Base-by-base conservation (phyloP, 2,888 invertebrate genomes). In the Aleiodes alternator region DNA sequence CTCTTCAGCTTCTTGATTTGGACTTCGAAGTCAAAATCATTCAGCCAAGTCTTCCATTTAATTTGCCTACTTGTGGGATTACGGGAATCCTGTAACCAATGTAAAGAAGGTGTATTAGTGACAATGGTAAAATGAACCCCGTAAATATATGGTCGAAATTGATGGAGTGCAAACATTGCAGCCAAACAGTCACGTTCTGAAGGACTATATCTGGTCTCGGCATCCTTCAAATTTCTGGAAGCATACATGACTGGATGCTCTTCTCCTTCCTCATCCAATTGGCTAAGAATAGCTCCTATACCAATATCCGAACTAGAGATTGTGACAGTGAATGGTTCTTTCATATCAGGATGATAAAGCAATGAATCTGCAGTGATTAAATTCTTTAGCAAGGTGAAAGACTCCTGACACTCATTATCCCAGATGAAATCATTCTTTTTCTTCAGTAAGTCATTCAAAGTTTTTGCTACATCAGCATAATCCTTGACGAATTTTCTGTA, bases 401-500 rank as follows among this genome's bases (percentile, higher is more conserved):
- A 74, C 5, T 34, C 6, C n/a, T 81, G 64, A 1, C 73, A 57
- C 6, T 71, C 53, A 29, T 61, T 16, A 0, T 12, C 73, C 82
- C 80, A 82, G 4, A 59, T n/a, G 48, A 77, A 82, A 38, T 66
- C 73, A n/a, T 31, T 57, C 6, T 76, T 75, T 48, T 84, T 82
- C 55, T 81, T 80, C 0, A 82, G 53, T 0, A 85, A 51, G 7
- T 78, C 61, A 3, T 81, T 82, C 7, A 85, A 34, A 0, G 83
- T 83, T 61, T 78, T 75, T 0, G 82, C 79, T 9, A 82, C 80
- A 43, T 76, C 66, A 4, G 81, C 75, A 56, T 82, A 84, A 43
- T 78, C 31, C 34, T 48, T 59, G 9, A 84, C 83, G 56, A 83
- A 84, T 48, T 80, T 75, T 2, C 82, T 55, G 9, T 84, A 84